Percentiles rank a stretch among this genome's conserved stretches.
Evolutionary conservation across 2,113 vertebrate species (phyloP).

Genomic region (Naja naja): DNA sequence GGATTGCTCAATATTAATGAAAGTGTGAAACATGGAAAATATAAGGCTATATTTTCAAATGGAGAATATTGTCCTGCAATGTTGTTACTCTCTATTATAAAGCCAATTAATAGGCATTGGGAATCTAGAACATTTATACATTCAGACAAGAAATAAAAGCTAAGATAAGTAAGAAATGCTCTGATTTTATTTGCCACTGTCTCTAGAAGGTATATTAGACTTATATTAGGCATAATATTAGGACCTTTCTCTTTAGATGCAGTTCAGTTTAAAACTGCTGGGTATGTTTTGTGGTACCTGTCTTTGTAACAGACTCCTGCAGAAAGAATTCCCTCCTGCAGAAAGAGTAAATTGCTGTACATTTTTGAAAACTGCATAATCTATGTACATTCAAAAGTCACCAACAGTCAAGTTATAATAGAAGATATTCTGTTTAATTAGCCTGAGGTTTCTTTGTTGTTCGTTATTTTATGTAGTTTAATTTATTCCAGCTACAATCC

Average conservation of each 20-base stretch:
- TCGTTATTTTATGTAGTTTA: not conserved
- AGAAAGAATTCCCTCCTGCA: not conserved
- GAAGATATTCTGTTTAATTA: not conserved
- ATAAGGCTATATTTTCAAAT: constrained; percentile 35
- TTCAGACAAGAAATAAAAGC: constrained; percentile 14
- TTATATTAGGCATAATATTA: not conserved
- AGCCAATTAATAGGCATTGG: constrained; percentile 36
- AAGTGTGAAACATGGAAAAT: constrained; percentile 7
- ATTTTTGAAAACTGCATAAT: not conserved
- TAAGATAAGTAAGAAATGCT: not conserved
- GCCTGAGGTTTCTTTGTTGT: not conserved
- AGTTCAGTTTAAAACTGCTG: not conserved
- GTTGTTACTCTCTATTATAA: constrained; percentile 28
- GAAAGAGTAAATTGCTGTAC: not conserved
- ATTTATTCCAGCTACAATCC: not conserved
- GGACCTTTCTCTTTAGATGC: not conserved
- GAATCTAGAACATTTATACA: constrained; percentile 27
- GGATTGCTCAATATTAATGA: not conserved
- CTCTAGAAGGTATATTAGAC: not conserved
- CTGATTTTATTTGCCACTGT: not conserved
- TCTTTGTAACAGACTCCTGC: not conserved
- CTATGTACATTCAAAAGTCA: not conserved
- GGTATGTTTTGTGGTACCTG: not conserved
- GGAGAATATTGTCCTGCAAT: constrained; percentile 20
- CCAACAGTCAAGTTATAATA: not conserved